phyloP scores from a whole-genome alignment of 2,888 invertebrate species.

The Stenchaetothrips biformis region DNA sequence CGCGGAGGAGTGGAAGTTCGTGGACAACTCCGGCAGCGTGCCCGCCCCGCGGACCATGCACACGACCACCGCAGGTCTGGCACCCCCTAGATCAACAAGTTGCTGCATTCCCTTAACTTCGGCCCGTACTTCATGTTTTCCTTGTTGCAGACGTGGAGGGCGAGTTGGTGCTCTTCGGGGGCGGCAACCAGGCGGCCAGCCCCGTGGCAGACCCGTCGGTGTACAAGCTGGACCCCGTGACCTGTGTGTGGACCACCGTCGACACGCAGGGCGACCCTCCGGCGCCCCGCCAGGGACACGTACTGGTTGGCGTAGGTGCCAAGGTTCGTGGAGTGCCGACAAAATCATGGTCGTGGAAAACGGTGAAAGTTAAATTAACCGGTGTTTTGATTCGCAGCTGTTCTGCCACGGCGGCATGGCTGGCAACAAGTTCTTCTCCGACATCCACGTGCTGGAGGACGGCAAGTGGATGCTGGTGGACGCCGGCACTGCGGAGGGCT shows the following conservation, averaged over 20 bases:
- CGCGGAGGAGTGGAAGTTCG: constrained; percentile 29
- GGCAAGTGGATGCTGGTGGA: constrained; percentile 29
- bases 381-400: constrained; percentile 27
- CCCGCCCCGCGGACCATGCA: constrained; percentile 32
- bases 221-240: constrained; percentile 29
- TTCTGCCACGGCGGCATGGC: constrained; percentile 32
- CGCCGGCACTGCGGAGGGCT: neutral
- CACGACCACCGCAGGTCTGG: constrained; percentile 21
- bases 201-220: constrained; percentile 29
- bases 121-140: neutral
- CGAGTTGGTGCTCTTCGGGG: constrained; percentile 31
- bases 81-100: neutral
- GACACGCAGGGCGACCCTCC: constrained; percentile 32
- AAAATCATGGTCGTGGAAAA: neutral
- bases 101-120: neutral
- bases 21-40: constrained; percentile 28
- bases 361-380: too few species aligned
- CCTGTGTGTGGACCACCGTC: constrained; percentile 30
- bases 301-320: constrained; percentile 29
- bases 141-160: neutral
- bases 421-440: constrained; percentile 29
- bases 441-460: constrained; percentile 30
- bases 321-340: constrained; percentile 28
- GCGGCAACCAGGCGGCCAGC: constrained; percentile 30
- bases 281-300: constrained; percentile 32